Base-by-base conservation (phyloP, 1,140 invertebrate species). In the Sycobia sp. region DNA sequence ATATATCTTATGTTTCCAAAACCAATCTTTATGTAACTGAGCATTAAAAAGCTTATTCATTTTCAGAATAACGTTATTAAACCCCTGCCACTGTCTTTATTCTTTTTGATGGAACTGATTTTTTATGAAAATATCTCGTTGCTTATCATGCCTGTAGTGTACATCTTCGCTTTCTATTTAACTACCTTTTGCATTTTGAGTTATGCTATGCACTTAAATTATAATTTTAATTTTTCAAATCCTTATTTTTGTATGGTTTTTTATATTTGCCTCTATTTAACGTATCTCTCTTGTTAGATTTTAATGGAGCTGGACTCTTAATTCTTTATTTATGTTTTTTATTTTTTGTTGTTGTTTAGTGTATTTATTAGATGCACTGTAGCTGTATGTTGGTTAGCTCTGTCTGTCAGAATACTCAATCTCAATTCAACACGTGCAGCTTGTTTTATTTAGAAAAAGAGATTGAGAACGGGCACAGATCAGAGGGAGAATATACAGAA, bases 331-430 rank as follows among this genome's bases (percentile, higher is more conserved):
- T 80, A 79, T 80, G 74, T 80, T 76, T 80, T 76, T 79, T 80
- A 79, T 80, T 77, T 79, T 80, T 80, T 77, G 70, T 80, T 80
- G 72, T 78, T 80, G 73, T 81, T 81, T 80, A 79, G 76, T 81
- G 76, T 79, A 81, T 81, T 82, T 82, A 75, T 79, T 82, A 82
- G 79, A 82, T 82, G 79, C 78, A 81, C 80, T 82, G 80, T 82
- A 82, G 79, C 80, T 82, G 80, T 82, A 77, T 82, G 75, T 79
- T 79, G 78, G 75, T 79, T 82, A 80, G 74, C 76, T 81, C 79
- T 79, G 71, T 80, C 78, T 80, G 76, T 80, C 77, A 79, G 74
- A 76, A 63, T 73, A 76, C 77, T 80, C 78, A 73, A 74, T 79
- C 78, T 81, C 80, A 70, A 73, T 74, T 71, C 73, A 78, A 76